These are phyloP conservation scores for Alauda arvensis DNA, from an alignment of 2,797 vertebrate genomes.

Conservation along the genomic window DNA sequence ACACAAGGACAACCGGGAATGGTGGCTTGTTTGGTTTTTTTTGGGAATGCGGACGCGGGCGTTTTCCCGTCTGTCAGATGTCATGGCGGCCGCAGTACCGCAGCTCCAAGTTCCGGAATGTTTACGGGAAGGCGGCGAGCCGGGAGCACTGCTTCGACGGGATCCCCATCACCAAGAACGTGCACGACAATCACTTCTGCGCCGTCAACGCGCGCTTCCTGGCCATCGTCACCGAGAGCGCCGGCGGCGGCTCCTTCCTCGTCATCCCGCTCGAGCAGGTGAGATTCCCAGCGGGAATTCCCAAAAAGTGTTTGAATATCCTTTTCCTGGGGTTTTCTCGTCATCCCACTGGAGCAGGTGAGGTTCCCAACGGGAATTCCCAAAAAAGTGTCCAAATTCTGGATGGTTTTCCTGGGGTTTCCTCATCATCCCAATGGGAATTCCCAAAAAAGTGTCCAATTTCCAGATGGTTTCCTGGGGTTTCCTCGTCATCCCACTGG, in stretches of 20 bases:
- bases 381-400: neutral
- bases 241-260: constrained; percentile 92
- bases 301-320: neutral
- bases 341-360: neutral
- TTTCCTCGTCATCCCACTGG: constrained; percentile 90
- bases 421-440: rapidly evolving
- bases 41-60: neutral
- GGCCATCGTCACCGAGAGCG: constrained; percentile 92
- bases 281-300: neutral
- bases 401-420: neutral
- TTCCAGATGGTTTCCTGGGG: too few species aligned
- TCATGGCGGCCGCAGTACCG: constrained; percentile 99
- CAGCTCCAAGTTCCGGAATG: constrained; percentile 98
- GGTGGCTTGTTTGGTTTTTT: neutral
- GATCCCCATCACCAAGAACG: constrained; percentile 96
- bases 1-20: too few species aligned
- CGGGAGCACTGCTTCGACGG: constrained; percentile 95
- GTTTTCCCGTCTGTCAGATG: constrained; percentile 77
- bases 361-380: rapidly evolving
- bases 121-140: constrained; percentile 93
- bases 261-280: constrained; percentile 89
- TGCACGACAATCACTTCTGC: constrained; percentile 98
- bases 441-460: neutral
- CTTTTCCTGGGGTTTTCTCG: neutral
- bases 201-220: constrained; percentile 92